Evolutionary conservation across 1,140 invertebrate species (phyloP), one percentile per base, ranked within the genome.

Genomic region (Himalopsyche phryganea): DNA sequence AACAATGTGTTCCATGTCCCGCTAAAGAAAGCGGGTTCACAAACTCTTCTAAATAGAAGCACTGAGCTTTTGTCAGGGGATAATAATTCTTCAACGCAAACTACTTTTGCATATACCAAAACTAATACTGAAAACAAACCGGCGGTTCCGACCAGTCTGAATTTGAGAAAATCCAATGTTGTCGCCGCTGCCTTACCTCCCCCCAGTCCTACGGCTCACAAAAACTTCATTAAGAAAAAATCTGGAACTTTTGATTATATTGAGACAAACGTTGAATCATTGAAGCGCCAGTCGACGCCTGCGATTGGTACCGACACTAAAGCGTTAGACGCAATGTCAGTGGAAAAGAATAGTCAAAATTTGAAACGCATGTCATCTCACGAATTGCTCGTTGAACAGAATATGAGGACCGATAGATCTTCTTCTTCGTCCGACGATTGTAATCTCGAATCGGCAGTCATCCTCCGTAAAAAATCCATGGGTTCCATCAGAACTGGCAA

Each of bases 401-500:
- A 47, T 40, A 33, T 20, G 13, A 49, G 61, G 9, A 60, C 35
- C 10, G 61, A 63, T 51, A 42, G 61, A 18, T 63, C 61, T 28
- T 63, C 61, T 5, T 63, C 61, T n/a, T 63, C 61, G 23, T 63
- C 61, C 10, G 61, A 63, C 23, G 61, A 63, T 32, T 48, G 56
- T 18, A 59, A 63, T 76, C 71, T 14, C 73, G 75, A 68, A 71
- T 75, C 56, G 68, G 72, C 35, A 79, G 61, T 77, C 61, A 80
- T 78, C 69, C 71, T 79, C 70, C 78, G 69, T 67, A 83, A 71
- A 71, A 85, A 79, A 74, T 58, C 61, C 6, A 38, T 63, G 32
- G 33, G 40, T 5, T 44, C 36, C 0, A 41, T 44, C 4, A 76
- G 56, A 67, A 69, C 48, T 64, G 70, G 62, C 58, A 75, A 72